Conservation (phyloP, 2,113 vertebrate species). For the Podarcis raffonei region DNA sequence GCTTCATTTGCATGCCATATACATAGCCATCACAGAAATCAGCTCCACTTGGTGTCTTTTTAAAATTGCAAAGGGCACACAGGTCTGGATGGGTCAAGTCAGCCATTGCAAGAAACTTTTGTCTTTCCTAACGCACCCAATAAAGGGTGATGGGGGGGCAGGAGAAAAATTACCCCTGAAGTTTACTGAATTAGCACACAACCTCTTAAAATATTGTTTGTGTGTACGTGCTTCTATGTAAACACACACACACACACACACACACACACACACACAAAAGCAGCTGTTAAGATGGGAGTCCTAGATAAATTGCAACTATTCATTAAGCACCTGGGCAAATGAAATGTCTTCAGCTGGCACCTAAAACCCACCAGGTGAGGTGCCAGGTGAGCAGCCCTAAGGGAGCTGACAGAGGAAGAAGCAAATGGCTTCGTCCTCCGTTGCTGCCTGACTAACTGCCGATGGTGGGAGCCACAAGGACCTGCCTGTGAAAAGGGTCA, state of each 20-base stretch:
- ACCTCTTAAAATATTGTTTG: not conserved
- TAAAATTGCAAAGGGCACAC: not conserved
- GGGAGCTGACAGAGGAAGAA: too few species aligned
- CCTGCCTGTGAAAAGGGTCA: not conserved
- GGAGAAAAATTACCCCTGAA: not conserved
- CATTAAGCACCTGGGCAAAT: not conserved
- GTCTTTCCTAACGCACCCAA: not conserved
- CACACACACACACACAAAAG: not conserved
- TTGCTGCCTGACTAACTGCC: too few species aligned
- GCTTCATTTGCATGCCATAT: not conserved
- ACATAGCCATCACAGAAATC: not conserved
- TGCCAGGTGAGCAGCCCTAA: not conserved
- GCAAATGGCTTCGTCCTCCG: not conserved
- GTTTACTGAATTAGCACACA: not conserved
- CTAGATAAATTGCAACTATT: not conserved
- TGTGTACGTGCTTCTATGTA: too few species aligned
- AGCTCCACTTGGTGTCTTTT: not conserved
- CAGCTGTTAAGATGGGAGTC: not conserved
- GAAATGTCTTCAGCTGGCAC: not conserved
- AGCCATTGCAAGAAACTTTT: not conserved
- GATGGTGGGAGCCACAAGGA: too few species aligned
- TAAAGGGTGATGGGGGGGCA: too few species aligned
- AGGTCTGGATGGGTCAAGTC: not conserved
- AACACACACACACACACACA: too few species aligned
- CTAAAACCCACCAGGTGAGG: not conserved